A percentile compares a stretch with the other conserved stretches of the same genome.
Evolutionary conservation across 2,797 vertebrate genomes (phyloP).

Genomic region (Anguilla megastoma): DNA sequence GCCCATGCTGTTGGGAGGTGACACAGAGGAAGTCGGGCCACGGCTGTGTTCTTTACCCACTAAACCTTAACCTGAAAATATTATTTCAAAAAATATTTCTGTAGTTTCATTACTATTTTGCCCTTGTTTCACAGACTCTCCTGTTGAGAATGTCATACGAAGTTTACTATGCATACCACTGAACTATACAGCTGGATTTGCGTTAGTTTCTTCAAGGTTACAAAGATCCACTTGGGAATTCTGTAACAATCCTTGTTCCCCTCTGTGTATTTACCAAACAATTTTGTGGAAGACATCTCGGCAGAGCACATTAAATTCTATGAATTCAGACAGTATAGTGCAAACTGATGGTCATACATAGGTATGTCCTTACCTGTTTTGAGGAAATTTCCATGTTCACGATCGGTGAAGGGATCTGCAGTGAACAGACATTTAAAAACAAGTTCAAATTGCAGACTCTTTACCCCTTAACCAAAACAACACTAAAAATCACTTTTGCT

Average conservation of each 20-base stretch:
- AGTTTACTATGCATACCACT: neutral
- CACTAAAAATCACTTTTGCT: neutral
- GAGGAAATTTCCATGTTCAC: slow-evolving; percentile 89
- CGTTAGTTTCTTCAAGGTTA: neutral
- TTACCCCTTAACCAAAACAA: neutral
- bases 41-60: neutral
- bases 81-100: neutral
- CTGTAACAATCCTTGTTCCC: neutral
- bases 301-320: neutral
- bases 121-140: neutral
- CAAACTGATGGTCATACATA: neutral
- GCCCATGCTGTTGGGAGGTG: neutral
- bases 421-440: slow-evolving; percentile 37
- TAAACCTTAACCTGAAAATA: neutral
- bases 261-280: neutral
- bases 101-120: neutral
- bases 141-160: neutral
- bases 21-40: neutral
- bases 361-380: slow-evolving; percentile 83
- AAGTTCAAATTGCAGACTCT: neutral
- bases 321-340: neutral
- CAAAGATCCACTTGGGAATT: neutral
- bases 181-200: neutral
- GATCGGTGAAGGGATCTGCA: slow-evolving; percentile 82
- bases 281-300: neutral